These are phyloP conservation scores for Canis aureus DNA, from an alignment of 2,113 vertebrate species.

Conservation along the genomic window DNA sequence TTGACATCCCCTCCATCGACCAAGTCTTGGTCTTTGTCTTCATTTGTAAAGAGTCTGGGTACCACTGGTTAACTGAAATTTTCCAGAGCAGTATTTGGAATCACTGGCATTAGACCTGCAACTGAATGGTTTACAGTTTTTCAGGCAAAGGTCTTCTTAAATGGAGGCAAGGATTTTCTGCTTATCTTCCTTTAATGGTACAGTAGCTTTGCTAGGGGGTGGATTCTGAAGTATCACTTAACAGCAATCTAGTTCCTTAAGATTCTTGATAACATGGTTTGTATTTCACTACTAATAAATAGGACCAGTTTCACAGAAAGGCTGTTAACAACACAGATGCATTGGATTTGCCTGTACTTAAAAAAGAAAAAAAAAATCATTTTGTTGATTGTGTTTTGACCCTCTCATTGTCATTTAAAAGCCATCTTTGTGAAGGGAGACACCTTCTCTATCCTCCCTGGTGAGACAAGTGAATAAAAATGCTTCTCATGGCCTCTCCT, in stretches of 20 bases:
- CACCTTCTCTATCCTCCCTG: neutral
- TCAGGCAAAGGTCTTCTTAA: slow-evolving; percentile 67
- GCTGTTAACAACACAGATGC: slow-evolving; percentile 57
- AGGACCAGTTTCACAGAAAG: slow-evolving; percentile 71
- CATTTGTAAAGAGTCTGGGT: neutral
- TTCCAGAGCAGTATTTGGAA: neutral
- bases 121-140: neutral
- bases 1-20: neutral
- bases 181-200: slow-evolving; percentile 84
- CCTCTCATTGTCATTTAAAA: slow-evolving; percentile 47
- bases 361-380: neutral
- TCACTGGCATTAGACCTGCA: slow-evolving; percentile 2
- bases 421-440: neutral
- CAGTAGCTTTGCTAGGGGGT: slow-evolving; percentile 80
- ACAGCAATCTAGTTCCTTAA: slow-evolving; percentile 87
- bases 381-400: neutral
- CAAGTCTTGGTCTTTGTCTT: slow-evolving; percentile 36
- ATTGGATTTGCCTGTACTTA: neutral
- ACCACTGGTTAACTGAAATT: neutral
- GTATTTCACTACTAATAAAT: slow-evolving; percentile 85
- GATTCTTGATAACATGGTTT: slow-evolving; percentile 84
- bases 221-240: slow-evolving; percentile 87
- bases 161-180: slow-evolving; percentile 84
- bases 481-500: neutral
- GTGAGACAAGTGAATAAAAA: neutral